A percentile compares a stretch with the other conserved stretches of the same genome.
These are phyloP conservation scores for Ceratina calcarata DNA, from an alignment of 1,140 invertebrate species.

Conservation along the genomic window DNA sequence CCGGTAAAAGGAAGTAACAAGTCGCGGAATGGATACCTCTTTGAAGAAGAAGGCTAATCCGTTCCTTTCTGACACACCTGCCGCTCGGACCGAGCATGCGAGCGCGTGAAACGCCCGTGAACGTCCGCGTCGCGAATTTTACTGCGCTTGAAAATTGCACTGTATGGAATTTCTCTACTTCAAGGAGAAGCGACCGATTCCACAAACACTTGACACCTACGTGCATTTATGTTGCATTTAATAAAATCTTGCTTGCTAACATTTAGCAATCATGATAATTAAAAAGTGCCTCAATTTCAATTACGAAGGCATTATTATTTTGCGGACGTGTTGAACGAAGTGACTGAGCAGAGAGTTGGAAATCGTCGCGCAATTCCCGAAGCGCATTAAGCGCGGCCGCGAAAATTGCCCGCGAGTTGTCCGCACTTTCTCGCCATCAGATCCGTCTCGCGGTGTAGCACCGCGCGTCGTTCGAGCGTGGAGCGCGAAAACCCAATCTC, in stretches of 20 bases:
- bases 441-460: conserved; percentile 54
- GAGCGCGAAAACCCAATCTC: conserved; percentile 70
- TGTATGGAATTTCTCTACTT: conserved; percentile 1
- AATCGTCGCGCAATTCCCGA: conserved; percentile 6
- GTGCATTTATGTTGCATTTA: too few species aligned
- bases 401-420: conserved; percentile 59
- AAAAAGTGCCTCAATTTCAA: background rate
- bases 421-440: conserved; percentile 69
- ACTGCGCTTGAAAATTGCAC: conserved; percentile 8
- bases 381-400: conserved; percentile 23
- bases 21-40: conserved; percentile 40
- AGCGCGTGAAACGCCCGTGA: conserved; percentile 35
- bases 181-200: too few species aligned
- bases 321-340: too few species aligned
- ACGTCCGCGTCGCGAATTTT: conserved; percentile 1
- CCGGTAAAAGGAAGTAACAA: conserved; percentile 56
- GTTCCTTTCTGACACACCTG: conserved; percentile 54
- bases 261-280: too few species aligned
- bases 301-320: background rate
- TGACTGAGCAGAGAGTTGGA: too few species aligned
- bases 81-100: conserved; percentile 35
- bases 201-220: too few species aligned
- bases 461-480: conserved; percentile 65
- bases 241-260: too few species aligned
- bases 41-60: conserved; percentile 55